Conservation (phyloP, 2,797 vertebrate genomes). For the Epinephelus awoara region DNA sequence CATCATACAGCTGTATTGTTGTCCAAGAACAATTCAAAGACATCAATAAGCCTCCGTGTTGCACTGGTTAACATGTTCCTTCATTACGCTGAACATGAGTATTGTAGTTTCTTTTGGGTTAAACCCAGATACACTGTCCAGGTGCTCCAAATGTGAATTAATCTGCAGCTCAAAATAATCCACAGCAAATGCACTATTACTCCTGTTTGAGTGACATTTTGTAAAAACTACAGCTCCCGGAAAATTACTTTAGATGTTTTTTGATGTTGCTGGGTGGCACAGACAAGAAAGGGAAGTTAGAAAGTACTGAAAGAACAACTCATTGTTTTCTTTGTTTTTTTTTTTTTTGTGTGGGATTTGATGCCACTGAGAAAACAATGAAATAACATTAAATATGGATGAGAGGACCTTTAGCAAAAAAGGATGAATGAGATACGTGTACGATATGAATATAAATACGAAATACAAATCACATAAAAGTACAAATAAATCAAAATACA, state of each 20-base stretch:
- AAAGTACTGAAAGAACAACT: background rate
- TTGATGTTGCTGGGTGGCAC: no score
- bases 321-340: background rate
- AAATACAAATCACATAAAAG: conserved; percentile 36
- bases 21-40: background rate
- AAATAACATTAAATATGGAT: background rate
- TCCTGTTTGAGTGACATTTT: background rate
- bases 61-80: background rate
- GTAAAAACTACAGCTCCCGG: background rate
- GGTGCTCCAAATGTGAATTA: background rate
- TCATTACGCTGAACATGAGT: background rate
- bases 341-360: background rate
- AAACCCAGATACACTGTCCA: background rate
- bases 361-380: background rate
- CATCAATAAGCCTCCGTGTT: background rate
- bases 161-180: background rate
- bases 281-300: background rate
- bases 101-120: background rate
- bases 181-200: background rate
- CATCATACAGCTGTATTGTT: background rate
- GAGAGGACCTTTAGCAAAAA: conserved; percentile 12
- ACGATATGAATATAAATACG: conserved; percentile 28
- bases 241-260: no score
- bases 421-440: conserved; percentile 7
- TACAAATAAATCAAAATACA: conserved; percentile 31